Percentiles rank a stretch among this genome's conserved stretches.
phyloP scores from a whole-genome alignment of 1,140 invertebrate species.

The Potamilus streckersoni region DNA sequence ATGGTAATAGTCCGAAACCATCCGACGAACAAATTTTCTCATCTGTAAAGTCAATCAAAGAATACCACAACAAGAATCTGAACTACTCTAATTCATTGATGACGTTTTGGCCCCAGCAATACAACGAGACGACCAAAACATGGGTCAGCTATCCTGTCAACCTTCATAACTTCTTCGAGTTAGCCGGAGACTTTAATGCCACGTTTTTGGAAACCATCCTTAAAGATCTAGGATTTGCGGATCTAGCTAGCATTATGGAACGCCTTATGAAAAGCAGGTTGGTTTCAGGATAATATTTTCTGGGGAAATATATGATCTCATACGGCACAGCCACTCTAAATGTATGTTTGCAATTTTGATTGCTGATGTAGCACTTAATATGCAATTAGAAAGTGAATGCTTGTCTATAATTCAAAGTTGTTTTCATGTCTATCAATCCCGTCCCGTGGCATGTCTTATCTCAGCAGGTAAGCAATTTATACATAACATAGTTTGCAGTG shows the following conservation, averaged over 20 bases:
- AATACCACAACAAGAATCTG: conserved; percentile 40
- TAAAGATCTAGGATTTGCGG: conserved; percentile 34
- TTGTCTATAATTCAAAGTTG: no score
- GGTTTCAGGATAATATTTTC: neutral
- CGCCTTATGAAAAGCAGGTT: conserved; percentile 32
- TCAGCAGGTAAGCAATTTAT: no score
- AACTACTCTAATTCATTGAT: conserved; percentile 48
- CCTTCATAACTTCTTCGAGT: conserved; percentile 25
- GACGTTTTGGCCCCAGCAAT: conserved; percentile 47
- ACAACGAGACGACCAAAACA: conserved; percentile 34
- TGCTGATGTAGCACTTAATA: no score
- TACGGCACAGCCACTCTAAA: no score
- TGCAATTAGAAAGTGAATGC: no score
- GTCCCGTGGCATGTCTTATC: no score
- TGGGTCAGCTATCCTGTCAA: conserved; percentile 24
- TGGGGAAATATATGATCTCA: no score
- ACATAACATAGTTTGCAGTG: no score
- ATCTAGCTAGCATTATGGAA: conserved; percentile 37
- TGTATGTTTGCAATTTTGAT: no score
- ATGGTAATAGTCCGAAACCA: conserved; percentile 50
- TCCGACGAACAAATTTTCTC: conserved; percentile 40
- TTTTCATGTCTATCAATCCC: no score
- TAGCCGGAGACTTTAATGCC: conserved; percentile 15
- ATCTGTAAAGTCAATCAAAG: conserved; percentile 38
- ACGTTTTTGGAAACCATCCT: conserved; percentile 20